Percentiles rank a stretch among this genome's conserved stretches.
phyloP scores from a whole-genome alignment of 2,888 invertebrate genomes.

The Drosophila neotestacea region DNA sequence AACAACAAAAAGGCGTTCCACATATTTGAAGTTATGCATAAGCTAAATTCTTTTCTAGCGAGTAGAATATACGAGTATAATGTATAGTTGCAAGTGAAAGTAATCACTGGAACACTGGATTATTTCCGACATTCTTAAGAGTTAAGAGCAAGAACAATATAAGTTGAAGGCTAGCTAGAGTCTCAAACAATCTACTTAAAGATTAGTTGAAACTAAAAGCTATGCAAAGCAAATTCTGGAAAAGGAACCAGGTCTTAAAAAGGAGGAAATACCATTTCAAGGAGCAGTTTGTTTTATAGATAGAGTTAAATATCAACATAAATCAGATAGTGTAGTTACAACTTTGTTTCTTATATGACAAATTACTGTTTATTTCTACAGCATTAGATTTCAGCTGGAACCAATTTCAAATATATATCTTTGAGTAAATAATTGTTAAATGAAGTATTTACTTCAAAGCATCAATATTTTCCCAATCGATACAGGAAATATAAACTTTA shows the following conservation, averaged over 20 bases:
- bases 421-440: too few relatives aligned
- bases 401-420: too few relatives aligned
- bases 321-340: too few relatives aligned
- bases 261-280: neutral
- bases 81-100: conserved; percentile 24
- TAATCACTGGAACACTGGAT: conserved; percentile 41
- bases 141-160: neutral
- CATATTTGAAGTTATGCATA: conserved; percentile 51
- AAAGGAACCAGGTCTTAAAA: neutral
- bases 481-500: too few relatives aligned
- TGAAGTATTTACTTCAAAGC: too few relatives aligned
- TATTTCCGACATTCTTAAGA: conserved; percentile 15
- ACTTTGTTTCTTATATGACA: too few relatives aligned
- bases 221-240: neutral
- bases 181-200: neutral
- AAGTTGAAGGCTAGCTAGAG: neutral
- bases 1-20: neutral
- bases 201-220: neutral
- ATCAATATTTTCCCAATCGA: too few relatives aligned
- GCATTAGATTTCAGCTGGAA: too few relatives aligned
- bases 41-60: conserved; percentile 12
- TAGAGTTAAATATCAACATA: too few relatives aligned
- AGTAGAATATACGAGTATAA: conserved; percentile 6
- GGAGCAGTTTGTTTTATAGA: too few relatives aligned
- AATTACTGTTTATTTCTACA: too few relatives aligned